Evolutionary conservation across 1,140 invertebrate species (phyloP), one percentile per base, ranked within the genome.

Genomic region (Piezodorus guildinii): DNA sequence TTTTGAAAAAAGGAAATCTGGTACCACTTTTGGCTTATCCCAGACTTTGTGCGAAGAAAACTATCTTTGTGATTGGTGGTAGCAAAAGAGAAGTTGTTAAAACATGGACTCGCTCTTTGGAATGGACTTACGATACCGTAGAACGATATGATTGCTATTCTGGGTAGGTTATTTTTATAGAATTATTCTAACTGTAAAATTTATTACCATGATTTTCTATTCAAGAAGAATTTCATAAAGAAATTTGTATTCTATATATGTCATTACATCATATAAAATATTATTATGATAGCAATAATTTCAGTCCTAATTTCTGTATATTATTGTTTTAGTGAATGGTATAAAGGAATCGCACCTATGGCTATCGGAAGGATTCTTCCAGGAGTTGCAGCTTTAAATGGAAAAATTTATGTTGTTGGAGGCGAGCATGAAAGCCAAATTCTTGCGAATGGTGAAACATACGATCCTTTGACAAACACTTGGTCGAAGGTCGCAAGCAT

Each of bases 361-460:
- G 81, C 83, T 54, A 87, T 93, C 67, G 88, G 90, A 0, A 78
- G 93, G 68, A 94, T 95, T 71, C 78, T 94, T 65, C 92, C 93
- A 0, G 93, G 91, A 43, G 89, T 94, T 9, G 89, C 91, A 2
- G 80, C 87, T n/a, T 73, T 96, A 45, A 87, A 92, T 71, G 90
- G 89, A 14, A 82, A 88, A 68, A 90, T 96, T 64, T 97, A 92
- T 73, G 92, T 92, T 9, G 85, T 95, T 34, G 93, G 93, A 56
- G 94, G 94, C 0, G 93, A 95, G 73, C 84, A 91, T 64, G 90
- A 91, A 67, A 91, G 88, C 3, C 85, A 91, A 70, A 94, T 94
- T 68, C 79, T 95, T n/a, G 88, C 90, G 16, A 91, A 90, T 72
- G 90, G 91, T 12, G 90, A 93, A 75, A 86, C 87, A 63, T 94